These are phyloP conservation scores for Cantharis rustica DNA, from an alignment of 2,888 invertebrate genomes.

Conservation along the genomic window DNA sequence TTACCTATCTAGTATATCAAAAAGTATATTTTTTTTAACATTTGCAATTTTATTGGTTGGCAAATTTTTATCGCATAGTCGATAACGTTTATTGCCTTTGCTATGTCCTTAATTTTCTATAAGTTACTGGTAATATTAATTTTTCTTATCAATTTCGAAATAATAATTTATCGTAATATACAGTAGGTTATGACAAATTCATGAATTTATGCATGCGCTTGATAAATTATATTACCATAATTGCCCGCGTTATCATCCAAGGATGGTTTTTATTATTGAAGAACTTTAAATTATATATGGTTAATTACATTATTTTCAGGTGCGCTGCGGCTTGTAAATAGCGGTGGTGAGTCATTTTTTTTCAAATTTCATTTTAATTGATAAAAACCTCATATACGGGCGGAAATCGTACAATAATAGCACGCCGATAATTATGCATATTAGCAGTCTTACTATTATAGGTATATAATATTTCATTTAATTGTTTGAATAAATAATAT, in stretches of 20 bases:
- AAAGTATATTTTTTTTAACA: not conserved
- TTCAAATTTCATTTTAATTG: conserved; percentile 23
- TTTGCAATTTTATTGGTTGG: not conserved
- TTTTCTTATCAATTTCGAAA: conserved; percentile 13
- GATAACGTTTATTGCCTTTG: not conserved
- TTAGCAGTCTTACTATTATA: not conserved
- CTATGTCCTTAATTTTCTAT: not conserved
- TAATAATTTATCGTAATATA: conserved; percentile 14
- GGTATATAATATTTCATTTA: not conserved
- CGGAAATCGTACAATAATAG: conserved; percentile 23
- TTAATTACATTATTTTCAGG: conserved; percentile 24
- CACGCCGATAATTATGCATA: conserved; percentile 2
- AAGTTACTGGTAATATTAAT: not conserved
- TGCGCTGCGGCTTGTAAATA: conserved; percentile 13
- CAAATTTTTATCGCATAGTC: not conserved
- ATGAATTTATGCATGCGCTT: conserved; percentile 27
- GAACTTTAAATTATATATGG: not conserved
- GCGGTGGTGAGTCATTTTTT: conserved; percentile 3
- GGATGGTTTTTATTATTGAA: conserved; percentile 21
- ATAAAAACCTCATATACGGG: conserved; percentile 27
- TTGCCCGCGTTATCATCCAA: conserved; percentile 15
- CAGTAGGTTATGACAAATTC: conserved; percentile 25
- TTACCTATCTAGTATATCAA: too few species aligned
- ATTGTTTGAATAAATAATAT: not conserved
- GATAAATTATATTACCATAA: conserved; percentile 28